Percentiles rank a stretch among this genome's conserved stretches.
phyloP scores from a whole-genome alignment of 2,113 vertebrate genomes.

The Herpetotheres cachinnans region DNA sequence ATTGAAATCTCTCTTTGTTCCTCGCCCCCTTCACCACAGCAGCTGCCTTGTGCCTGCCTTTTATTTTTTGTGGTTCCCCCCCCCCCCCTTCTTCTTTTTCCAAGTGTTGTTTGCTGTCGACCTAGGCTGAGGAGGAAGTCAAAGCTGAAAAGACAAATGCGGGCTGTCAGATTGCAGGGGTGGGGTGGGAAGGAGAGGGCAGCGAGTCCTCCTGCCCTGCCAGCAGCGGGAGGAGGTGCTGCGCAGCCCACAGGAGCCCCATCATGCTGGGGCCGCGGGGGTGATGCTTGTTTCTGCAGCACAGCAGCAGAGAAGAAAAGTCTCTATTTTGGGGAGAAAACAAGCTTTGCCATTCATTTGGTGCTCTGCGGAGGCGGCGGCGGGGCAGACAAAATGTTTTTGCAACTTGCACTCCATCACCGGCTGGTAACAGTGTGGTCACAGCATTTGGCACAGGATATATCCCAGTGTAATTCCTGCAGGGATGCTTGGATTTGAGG shows the following conservation, averaged over 20 bases:
- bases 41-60: background rate
- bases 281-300: background rate
- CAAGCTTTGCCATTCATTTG: background rate
- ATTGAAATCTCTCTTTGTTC: slow-evolving; percentile 11
- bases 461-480: background rate
- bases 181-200: slow-evolving; percentile 13
- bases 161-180: background rate
- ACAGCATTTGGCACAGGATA: accelerated
- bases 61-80: accelerated
- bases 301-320: background rate
- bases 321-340: background rate
- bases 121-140: background rate
- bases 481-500: background rate
- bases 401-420: accelerated
- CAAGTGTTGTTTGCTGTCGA: background rate
- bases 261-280: accelerated
- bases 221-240: background rate
- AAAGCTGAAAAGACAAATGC: background rate
- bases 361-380: background rate
- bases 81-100: background rate
- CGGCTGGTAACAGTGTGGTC: accelerated
- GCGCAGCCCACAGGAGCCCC: background rate
- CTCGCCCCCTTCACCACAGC: background rate
- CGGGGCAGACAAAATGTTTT: background rate
- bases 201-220: background rate